A percentile compares a stretch with the other conserved stretches of the same genome.
Evolutionary conservation across 2,113 vertebrate species (phyloP).

Genomic region (Tamias sibiricus): DNA sequence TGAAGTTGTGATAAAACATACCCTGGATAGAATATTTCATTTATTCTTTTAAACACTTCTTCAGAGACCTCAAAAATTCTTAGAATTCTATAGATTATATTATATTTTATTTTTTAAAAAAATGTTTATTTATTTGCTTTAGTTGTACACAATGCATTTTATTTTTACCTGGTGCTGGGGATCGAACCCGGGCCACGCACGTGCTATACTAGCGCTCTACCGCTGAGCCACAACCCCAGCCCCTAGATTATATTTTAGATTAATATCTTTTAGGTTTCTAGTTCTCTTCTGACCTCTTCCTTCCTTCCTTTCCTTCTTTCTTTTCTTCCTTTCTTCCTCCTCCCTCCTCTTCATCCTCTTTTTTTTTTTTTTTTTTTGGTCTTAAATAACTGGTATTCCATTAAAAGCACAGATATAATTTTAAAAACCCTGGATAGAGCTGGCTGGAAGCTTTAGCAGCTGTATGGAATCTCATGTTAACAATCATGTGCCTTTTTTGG

Average conservation of each 20-base stretch:
- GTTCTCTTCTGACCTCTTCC: background rate
- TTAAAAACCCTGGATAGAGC: constrained; percentile 37
- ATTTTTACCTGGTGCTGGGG: too few relatives aligned
- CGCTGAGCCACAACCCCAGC: too few relatives aligned
- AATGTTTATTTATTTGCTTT: too few relatives aligned
- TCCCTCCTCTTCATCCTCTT: background rate
- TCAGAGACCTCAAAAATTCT: background rate
- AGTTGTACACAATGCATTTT: too few relatives aligned
- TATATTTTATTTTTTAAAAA: too few relatives aligned
- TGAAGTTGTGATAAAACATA: background rate
- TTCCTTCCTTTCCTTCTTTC: too few relatives aligned
- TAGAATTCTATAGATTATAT: background rate
- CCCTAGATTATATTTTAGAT: constrained; percentile 43
- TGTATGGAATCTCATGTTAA: constrained; percentile 70
- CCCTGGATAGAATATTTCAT: constrained; percentile 1
- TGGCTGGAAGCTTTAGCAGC: constrained; percentile 53
- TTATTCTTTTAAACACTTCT: constrained; percentile 26
- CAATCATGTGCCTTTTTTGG: constrained; percentile 55
- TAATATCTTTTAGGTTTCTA: background rate
- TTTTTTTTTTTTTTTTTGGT: background rate
- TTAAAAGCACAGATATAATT: constrained; percentile 55
- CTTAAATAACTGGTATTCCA: constrained; percentile 43
- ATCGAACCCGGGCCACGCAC: too few relatives aligned
- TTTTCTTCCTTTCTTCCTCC: too few relatives aligned
- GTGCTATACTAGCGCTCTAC: too few relatives aligned